phyloP scores from a whole-genome alignment of 2,797 vertebrate species.

The Pogonophryne albipinna region DNA sequence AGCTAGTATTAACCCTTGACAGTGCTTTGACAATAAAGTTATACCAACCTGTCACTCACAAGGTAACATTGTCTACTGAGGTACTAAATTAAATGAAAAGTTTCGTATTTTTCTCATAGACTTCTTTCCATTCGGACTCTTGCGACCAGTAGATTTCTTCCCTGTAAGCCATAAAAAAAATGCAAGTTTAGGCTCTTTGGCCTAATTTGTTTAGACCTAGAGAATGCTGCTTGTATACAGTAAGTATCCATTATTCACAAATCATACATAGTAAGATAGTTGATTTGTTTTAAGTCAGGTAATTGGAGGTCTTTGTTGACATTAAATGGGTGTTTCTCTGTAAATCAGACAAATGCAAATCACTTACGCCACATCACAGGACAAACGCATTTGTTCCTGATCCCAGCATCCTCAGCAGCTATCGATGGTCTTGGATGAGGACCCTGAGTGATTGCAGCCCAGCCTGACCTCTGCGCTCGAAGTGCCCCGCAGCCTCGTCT shows the following conservation, averaged over 20 bases:
- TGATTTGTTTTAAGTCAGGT: background rate
- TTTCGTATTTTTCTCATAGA: no score
- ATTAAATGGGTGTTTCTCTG: background rate
- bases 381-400: background rate
- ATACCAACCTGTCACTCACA: no score
- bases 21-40: no score
- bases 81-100: no score
- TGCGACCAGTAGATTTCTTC: no score
- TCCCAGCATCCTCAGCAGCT: constrained; percentile 17
- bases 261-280: background rate
- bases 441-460: constrained; percentile 36
- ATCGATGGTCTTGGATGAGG: constrained; percentile 38
- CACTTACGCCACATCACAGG: constrained; percentile 1
- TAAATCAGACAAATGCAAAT: constrained; percentile 22
- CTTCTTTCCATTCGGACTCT: no score
- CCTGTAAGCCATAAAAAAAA: no score
- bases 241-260: background rate
- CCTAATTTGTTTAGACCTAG: no score
- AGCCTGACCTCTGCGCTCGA: constrained; percentile 43
- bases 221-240: no score
- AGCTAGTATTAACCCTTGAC: no score
- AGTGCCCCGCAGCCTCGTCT: constrained; percentile 40
- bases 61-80: no score
- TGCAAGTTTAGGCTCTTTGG: no score
- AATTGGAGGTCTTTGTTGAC: background rate